Conservation (phyloP, 2,797 vertebrate genomes). For the Sebastes steindachneri region DNA sequence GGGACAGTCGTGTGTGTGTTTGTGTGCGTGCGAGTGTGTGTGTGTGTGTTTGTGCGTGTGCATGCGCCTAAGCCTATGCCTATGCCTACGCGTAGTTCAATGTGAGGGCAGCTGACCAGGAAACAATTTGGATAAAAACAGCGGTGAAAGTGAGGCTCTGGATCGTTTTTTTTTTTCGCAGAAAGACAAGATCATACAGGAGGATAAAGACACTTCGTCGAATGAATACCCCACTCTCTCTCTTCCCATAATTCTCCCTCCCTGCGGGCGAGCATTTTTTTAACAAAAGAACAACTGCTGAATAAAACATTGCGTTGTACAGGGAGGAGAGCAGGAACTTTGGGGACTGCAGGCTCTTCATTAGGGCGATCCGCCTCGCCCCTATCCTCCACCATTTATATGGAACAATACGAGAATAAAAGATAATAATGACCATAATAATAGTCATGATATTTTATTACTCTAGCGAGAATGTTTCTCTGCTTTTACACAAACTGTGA, state of each 20-base stretch:
- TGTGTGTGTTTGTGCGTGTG: slow-evolving; percentile 27
- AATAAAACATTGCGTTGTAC: slow-evolving; percentile 73
- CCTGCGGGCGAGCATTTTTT: slow-evolving; percentile 65
- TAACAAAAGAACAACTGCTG: slow-evolving; percentile 64
- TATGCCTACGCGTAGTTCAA: slow-evolving; percentile 33
- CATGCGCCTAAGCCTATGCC: slow-evolving; percentile 36
- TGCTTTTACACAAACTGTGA: slow-evolving; percentile 97
- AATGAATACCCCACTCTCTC: slow-evolving; percentile 64
- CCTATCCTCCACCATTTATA: slow-evolving; percentile 84
- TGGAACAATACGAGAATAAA: slow-evolving; percentile 88
- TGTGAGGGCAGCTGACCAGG: slow-evolving; percentile 39
- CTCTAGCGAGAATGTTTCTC: slow-evolving; percentile 90
- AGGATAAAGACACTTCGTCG: slow-evolving; percentile 63
- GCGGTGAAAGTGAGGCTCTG: slow-evolving; percentile 53
- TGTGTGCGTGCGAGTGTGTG: slow-evolving; percentile 4
- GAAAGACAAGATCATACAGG: slow-evolving; percentile 55
- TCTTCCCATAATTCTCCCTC: slow-evolving; percentile 62
- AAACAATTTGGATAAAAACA: slow-evolving; percentile 32
- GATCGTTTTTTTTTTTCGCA: slow-evolving; percentile 13
- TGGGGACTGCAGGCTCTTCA: slow-evolving; percentile 63
- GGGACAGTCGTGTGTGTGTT: slow-evolving; percentile 23
- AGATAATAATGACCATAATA: slow-evolving; percentile 83
- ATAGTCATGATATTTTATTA: slow-evolving; percentile 97
- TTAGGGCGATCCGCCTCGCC: slow-evolving; percentile 52
- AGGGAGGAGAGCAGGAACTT: slow-evolving; percentile 78